Percentiles rank a stretch among this genome's conserved stretches.
Conservation (phyloP, 1,140 invertebrate species). For the Proctacanthus coquilletti region DNA sequence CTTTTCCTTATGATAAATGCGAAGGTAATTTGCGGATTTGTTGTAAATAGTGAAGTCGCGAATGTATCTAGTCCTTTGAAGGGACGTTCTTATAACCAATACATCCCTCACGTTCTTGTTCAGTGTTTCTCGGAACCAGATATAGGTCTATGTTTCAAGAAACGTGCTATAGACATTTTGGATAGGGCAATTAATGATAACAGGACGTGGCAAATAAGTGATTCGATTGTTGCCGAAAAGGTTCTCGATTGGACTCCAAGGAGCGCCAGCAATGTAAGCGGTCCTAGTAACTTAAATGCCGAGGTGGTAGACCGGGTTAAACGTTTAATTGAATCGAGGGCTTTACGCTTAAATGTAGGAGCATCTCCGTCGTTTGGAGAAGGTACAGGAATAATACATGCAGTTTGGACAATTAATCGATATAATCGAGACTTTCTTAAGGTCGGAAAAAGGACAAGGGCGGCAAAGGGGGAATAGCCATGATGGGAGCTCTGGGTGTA, state of each 20-base stretch:
- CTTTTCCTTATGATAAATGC: too few species aligned
- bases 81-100: too few species aligned
- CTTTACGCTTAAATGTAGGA: background rate
- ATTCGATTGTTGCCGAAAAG: constrained; percentile 37
- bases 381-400: too few species aligned
- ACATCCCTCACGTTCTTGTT: constrained; percentile 12
- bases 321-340: background rate
- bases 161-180: constrained; percentile 34
- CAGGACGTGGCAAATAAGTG: constrained; percentile 37
- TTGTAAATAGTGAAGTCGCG: too few species aligned
- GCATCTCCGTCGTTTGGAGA: constrained; percentile 11
- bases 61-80: too few species aligned
- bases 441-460: constrained; percentile 24
- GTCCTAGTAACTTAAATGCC: constrained; percentile 9
- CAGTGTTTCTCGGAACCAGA: constrained; percentile 28
- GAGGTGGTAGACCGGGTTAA: constrained; percentile 4
- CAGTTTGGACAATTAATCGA: too few species aligned
- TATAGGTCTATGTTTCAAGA: constrained; percentile 36
- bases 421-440: background rate
- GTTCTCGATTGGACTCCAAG: constrained; percentile 1
- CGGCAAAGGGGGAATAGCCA: constrained; percentile 33
- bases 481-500: constrained; percentile 47
- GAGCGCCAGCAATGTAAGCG: constrained; percentile 1
- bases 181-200: constrained; percentile 38
- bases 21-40: too few species aligned